These are phyloP conservation scores for Cephus cinctus DNA, from an alignment of 1,140 invertebrate genomes.

Conservation along the genomic window DNA sequence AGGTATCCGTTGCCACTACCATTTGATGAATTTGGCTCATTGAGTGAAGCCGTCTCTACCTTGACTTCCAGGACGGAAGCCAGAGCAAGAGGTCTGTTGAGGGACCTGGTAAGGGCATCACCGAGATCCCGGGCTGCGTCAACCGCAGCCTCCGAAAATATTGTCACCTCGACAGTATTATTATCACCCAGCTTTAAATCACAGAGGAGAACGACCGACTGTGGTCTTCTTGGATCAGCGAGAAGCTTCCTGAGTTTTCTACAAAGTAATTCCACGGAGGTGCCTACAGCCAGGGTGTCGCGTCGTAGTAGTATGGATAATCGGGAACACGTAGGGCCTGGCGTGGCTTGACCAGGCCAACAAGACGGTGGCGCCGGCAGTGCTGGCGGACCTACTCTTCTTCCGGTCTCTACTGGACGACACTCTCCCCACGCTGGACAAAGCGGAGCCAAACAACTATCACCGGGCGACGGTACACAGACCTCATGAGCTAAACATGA, in stretches of 20 bases:
- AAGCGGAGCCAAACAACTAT: slow-evolving; percentile 74
- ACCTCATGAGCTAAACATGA: slow-evolving; percentile 60
- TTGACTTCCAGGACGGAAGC: slow-evolving; percentile 78
- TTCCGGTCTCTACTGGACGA: slow-evolving; percentile 68
- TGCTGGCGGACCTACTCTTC: slow-evolving; percentile 72
- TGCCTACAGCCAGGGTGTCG: slow-evolving; percentile 64
- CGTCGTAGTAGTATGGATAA: slow-evolving; percentile 71
- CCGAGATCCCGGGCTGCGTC: slow-evolving; percentile 67
- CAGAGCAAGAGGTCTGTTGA: slow-evolving; percentile 60
- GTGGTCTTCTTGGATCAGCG: slow-evolving; percentile 60
- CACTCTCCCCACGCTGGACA: slow-evolving; percentile 83
- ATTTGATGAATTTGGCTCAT: slow-evolving; percentile 52
- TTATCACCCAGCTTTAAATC: slow-evolving; percentile 76
- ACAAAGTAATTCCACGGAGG: slow-evolving; percentile 73
- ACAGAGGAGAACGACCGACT: slow-evolving; percentile 73
- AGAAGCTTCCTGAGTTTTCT: slow-evolving; percentile 66
- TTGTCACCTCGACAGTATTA: slow-evolving; percentile 83
- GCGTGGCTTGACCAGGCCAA: slow-evolving; percentile 71
- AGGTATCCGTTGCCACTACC: slow-evolving; percentile 58
- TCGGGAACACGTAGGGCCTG: slow-evolving; percentile 66
- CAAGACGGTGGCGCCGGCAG: slow-evolving; percentile 74
- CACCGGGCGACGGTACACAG: slow-evolving; percentile 72
- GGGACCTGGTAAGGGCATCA: slow-evolving; percentile 67
- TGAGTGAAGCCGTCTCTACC: slow-evolving; percentile 69
- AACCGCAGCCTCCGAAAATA: slow-evolving; percentile 62